Conservation (phyloP, 2,113 vertebrate species). For the Trematomus loennbergii region DNA sequence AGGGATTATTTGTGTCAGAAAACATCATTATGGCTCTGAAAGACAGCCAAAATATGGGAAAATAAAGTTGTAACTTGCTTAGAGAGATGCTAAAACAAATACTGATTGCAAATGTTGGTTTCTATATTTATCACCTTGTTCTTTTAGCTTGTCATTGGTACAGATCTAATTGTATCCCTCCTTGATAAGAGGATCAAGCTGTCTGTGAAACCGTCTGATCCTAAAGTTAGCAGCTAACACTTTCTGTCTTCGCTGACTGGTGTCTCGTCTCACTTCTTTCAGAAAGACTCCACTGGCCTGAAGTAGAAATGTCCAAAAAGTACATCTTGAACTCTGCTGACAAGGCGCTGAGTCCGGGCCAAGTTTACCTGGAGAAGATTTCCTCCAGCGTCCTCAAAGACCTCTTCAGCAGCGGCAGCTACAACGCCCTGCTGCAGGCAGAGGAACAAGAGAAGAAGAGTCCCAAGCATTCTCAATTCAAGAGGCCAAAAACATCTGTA, state of each 20-base stretch:
- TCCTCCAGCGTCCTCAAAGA: constrained; percentile 86
- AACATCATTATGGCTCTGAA: not conserved
- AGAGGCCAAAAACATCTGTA: constrained; percentile 67
- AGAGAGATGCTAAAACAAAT: not conserved
- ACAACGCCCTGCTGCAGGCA: constrained; percentile 88
- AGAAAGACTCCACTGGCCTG: constrained; percentile 93
- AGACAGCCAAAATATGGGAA: not conserved
- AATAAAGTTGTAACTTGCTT: not conserved
- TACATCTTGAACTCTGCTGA: constrained; percentile 84
- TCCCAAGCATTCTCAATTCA: constrained; percentile 62
- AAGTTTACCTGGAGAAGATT: constrained; percentile 80
- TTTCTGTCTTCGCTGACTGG: not conserved
- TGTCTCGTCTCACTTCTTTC: constrained; percentile 24
- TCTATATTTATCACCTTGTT: not conserved
- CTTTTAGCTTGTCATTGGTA: constrained; percentile 19
- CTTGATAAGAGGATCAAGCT: constrained; percentile 61
- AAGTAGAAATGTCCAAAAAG: constrained; percentile 90
- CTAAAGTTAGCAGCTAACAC: constrained; percentile 22
- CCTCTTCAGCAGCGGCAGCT: constrained; percentile 89
- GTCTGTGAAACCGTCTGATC: constrained; percentile 24
- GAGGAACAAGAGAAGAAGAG: constrained; percentile 84
- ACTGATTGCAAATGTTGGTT: not conserved
- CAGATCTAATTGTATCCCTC: constrained; percentile 45
- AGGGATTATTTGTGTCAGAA: not conserved
- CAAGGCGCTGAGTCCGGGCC: constrained; percentile 76